phyloP scores from a whole-genome alignment of 2,888 invertebrate genomes.

The Mactromeris polynyma region DNA sequence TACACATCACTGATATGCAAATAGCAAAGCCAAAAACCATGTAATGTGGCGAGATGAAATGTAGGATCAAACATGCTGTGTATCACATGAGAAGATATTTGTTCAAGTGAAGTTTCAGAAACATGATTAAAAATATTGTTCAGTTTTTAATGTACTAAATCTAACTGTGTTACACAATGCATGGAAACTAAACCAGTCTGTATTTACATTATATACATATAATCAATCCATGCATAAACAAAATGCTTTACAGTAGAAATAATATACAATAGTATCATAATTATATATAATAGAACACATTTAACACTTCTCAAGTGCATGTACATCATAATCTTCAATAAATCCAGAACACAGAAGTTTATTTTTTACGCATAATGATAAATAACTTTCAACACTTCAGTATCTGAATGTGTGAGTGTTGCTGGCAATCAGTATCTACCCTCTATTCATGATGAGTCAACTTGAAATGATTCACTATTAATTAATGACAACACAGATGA shows the following conservation, averaged over 20 bases:
- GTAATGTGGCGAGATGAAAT: too few species aligned
- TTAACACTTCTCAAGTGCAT: not conserved
- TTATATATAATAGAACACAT: not conserved
- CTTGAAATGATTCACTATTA: not conserved
- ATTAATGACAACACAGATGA: not conserved
- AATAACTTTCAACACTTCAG: not conserved
- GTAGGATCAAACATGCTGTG: not conserved
- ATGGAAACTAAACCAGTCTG: not conserved
- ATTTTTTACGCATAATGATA: not conserved
- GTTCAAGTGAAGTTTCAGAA: not conserved
- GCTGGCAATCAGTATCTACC: not conserved
- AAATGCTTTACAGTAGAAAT: not conserved
- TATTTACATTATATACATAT: not conserved
- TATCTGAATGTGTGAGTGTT: not conserved
- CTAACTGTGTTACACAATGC: not conserved
- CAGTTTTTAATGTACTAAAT: not conserved
- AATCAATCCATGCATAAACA: not conserved
- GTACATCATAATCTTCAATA: not conserved
- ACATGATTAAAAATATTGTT: not conserved
- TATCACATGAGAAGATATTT: not conserved
- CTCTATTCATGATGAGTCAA: not conserved
- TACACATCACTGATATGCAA: too few species aligned
- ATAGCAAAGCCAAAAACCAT: too few species aligned
- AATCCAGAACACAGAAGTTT: not conserved
- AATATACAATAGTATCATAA: not conserved